Evolutionary conservation across 2,797 vertebrate species (phyloP).

Genomic region (Moxostoma hubbsi): DNA sequence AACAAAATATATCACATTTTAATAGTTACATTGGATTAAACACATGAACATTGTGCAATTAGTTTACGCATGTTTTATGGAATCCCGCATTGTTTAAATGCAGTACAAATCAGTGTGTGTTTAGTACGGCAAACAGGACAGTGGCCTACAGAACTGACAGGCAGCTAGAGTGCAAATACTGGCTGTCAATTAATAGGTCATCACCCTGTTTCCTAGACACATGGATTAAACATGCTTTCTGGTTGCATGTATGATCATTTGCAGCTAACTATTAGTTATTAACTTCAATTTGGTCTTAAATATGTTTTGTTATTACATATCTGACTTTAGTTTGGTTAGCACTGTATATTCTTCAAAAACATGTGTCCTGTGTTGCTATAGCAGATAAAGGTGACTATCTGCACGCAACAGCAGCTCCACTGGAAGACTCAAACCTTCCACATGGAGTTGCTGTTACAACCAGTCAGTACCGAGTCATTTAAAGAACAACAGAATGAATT

Average conservation of each 20-base stretch:
- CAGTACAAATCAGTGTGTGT: conserved; percentile 38
- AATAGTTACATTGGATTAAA: background rate
- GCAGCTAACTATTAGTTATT: too few relatives aligned
- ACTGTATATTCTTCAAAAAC: background rate
- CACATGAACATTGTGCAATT: background rate
- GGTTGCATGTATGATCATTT: background rate
- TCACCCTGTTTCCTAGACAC: conserved; percentile 78
- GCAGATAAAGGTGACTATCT: conserved; percentile 68
- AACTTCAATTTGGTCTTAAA: background rate
- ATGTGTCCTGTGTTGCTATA: background rate
- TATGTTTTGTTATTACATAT: too few relatives aligned
- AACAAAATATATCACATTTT: background rate
- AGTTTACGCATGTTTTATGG: too few relatives aligned
- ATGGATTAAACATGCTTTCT: conserved; percentile 17
- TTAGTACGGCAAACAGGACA: conserved; percentile 78
- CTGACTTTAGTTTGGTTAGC: background rate
- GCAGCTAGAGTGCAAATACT: conserved; percentile 77
- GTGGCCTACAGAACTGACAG: conserved; percentile 94
- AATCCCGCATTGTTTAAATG: background rate
- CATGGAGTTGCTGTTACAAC: conserved; percentile 97
- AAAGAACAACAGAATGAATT: conserved; percentile 3
- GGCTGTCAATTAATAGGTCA: conserved; percentile 97
- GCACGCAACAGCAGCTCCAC: conserved; percentile 90
- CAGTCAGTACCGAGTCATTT: conserved; percentile 71
- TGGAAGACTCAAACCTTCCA: conserved; percentile 85